Base-by-base conservation (phyloP, 2,888 invertebrate species). In the Archips xylosteana region DNA sequence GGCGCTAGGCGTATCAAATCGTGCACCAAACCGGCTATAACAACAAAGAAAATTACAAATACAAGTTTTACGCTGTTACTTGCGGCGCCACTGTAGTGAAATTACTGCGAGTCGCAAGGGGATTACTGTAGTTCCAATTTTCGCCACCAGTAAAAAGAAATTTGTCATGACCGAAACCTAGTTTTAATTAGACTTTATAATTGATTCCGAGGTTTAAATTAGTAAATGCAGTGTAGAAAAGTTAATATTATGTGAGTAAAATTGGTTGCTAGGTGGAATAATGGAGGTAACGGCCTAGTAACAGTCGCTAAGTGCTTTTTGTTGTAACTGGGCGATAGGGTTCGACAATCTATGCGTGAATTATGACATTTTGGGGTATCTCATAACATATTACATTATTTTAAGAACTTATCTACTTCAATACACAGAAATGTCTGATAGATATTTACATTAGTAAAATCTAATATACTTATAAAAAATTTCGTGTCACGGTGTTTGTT, bases 1-100 rank as follows among this genome's bases (percentile, higher is more conserved):
- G 74, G 70, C 74, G 70, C 51, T 65, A 36, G 23, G 12, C 36
- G 70, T 74, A 15, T 42, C 74, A 74, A 70, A 74, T 54, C n/a
- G 32, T 5, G 34, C 36, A 47, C 49, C 45, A 8, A 59, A 10
- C 15, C 32, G 9, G 3, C 39, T 51, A 59, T 64, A 5, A 61
- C 61, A 74, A 74, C 74, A 70, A 70, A 70, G 74, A 65, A 64
- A 51, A 36, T 57, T 13, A 10, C 45, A 57, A 32, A 12, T 5
- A 9, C 62, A 23, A 51, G 10, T 36, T 23, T 47, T n/a, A 23
- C 39, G 61, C n/a, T 3, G 34, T 64, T 49, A 47, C 23, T 6
- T 2, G 15, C 10, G 64, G 69, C 62, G 70, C 54, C 32, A 49
- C 61, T 39, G 8, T 62, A 32, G 13, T 34, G 12, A 0, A 8